Evolutionary conservation across 1,140 invertebrate species (phyloP), one percentile per base, ranked within the genome.

Genomic region (Chironomus tepperi): DNA sequence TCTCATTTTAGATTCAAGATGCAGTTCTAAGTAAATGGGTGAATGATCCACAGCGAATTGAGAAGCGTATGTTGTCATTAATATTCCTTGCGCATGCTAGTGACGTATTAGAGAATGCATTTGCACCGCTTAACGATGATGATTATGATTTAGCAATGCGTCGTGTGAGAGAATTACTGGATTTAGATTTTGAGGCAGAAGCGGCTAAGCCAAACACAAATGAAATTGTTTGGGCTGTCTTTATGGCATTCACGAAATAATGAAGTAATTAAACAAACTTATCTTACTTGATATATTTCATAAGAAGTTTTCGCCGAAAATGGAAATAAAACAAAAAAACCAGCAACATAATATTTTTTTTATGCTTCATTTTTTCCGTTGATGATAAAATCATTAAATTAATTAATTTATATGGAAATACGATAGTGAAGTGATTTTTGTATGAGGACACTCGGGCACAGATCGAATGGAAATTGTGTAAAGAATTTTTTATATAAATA

Each of bases 71-170:
- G 76, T 83, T 99, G 76, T 91, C 97, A 19, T 86, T 99, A 73
- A 90, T 99, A 79, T 93, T 98, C 82, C 86, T 99, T 74, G 96
- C 97, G 19, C 97, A 99, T 83, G 95, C 97, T 15, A 97, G 97
- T 73, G 98, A 99, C 85, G 98, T 99, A 15, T 85, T 99, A 6
- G 98, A 99, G 85, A 99, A 99, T 85, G 98, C 98, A n/a, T 99
- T 99, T 85, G 96, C 95, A 19, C 96, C 97, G 1, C 87, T 99
- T 2, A 98, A 95, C 64, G 97, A 99, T 83, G 96, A 99, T 80
- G 97, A 99, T 83, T 99, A 99, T 82, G 98, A 99, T 85, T 85
- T 99, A 75, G 98, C 97, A 67, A 98, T 98, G 90, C 94, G 96
- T 79, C 89, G 98, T 79, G 95, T 99, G 24, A 88, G 97, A 75